Evolutionary conservation across 1,140 invertebrate species (phyloP), one percentile per base, ranked within the genome.

Genomic region (Cephus cinctus): DNA sequence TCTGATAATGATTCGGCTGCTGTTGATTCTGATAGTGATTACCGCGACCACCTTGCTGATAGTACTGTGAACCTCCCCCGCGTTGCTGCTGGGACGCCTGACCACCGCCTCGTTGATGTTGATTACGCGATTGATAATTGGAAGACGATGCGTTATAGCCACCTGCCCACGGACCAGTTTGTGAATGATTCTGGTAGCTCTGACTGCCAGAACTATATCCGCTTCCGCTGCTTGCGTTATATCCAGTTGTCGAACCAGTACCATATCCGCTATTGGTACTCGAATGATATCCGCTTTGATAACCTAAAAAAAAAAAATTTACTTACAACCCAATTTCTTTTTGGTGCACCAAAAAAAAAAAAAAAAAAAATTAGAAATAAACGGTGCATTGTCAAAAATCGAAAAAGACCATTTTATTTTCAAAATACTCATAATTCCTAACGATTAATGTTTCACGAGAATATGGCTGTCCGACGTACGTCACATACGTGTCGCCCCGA

Each of bases 241-340:
- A n/a, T n/a, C n/a, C n/a, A n/a, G n/a, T n/a, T n/a, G n/a, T n/a
- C n/a, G n/a, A 5, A 3, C 39, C 39, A 15, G 39, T 18, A 23
- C 14, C 22, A 15, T 8, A 15, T 12, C 12, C 19, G 5, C 14
- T 4, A 3, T 11, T 9, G 8, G 46, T 47, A 30, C 35, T 57
- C 9, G 54, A 48, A 21, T 62, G 62, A 15, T 67, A 63, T 3
- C 57, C 56, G 45, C 57, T 69, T 14, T 61, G 67, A 45, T 67
- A 70, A 12, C 61, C 67, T 70, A 52, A 4, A 63, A 50, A 30
- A 36, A 15, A 36, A 4, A 2, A 36, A 18, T 3, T n/a, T n/a
- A n/a, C n/a, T n/a, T n/a, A n/a, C n/a, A n/a, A n/a, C n/a, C n/a
- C n/a, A n/a, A n/a, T n/a, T n/a, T n/a, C n/a, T n/a, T n/a, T n/a